A percentile compares a stretch with the other conserved stretches of the same genome.
Evolutionary conservation across 92 coral and sea anemone genomes (phyloP).

Genomic region (Phenganax stokvisi): DNA sequence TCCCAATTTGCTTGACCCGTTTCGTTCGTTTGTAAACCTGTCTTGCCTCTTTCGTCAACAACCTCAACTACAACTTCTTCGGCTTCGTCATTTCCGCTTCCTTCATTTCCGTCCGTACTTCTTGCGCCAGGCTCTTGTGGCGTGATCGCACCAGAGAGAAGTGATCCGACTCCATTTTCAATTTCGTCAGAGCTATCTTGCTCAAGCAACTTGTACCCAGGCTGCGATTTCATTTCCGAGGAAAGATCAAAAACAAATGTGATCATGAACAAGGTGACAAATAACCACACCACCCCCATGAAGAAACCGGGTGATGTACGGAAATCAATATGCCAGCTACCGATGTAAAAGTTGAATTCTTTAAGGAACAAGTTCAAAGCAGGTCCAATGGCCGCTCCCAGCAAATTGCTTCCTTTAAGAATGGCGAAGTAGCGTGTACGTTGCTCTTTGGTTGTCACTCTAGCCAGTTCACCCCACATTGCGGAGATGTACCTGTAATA

Average conservation of each 20-base stretch:
- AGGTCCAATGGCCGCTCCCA: conserved; percentile 42
- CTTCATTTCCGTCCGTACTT: not conserved
- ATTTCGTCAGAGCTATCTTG: conserved; percentile 17
- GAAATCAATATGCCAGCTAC: conserved; percentile 34
- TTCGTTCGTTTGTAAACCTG: not conserved
- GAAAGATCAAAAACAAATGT: conserved; percentile 23
- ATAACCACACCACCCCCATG: conserved; percentile 33
- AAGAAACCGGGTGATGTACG: conserved; percentile 39
- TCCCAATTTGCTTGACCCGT: no score
- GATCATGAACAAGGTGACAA: conserved; percentile 19
- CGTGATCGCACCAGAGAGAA: conserved; percentile 23
- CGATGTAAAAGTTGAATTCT: conserved; percentile 32
- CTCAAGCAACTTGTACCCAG: conserved; percentile 14
- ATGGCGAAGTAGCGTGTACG: conserved; percentile 36
- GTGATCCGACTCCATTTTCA: conserved; percentile 16
- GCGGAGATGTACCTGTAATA: conserved; percentile 20
- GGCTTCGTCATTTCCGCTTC: not conserved
- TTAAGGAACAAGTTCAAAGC: conserved; percentile 31
- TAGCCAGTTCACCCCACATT: conserved; percentile 38
- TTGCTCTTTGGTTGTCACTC: conserved; percentile 34
- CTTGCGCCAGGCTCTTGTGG: not conserved
- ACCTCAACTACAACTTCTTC: not conserved
- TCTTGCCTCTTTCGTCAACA: not conserved
- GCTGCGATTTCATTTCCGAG: conserved; percentile 8
- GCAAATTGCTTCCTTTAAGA: conserved; percentile 29